Conservation (phyloP, 2,113 vertebrate species). For the Chamaea fasciata region DNA sequence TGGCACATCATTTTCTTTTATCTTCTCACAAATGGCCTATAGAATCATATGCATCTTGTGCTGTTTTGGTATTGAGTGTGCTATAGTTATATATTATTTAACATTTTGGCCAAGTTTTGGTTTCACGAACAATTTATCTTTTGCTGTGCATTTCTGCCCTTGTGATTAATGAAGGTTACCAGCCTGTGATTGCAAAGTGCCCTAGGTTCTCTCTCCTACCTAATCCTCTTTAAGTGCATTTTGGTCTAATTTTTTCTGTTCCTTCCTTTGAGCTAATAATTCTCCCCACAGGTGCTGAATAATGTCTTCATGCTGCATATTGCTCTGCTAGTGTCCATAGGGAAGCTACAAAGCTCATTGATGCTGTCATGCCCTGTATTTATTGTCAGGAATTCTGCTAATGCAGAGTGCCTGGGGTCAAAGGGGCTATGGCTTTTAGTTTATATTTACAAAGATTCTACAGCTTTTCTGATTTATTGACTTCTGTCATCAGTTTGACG, state of each 20-base stretch:
- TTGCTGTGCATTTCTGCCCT: not conserved
- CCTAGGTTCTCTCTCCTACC: not conserved
- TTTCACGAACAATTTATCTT: constrained; percentile 2
- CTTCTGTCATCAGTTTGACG: not conserved
- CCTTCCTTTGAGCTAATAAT: constrained; percentile 1
- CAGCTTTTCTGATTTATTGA: constrained; percentile 11
- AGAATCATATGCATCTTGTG: constrained; percentile 8
- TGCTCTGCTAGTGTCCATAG: not conserved
- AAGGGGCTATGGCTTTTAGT: not conserved
- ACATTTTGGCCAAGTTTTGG: constrained; percentile 26
- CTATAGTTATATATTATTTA: constrained; percentile 24
- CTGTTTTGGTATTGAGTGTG: not conserved
- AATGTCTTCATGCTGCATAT: not conserved
- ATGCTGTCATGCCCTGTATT: not conserved
- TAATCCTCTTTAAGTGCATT: constrained; percentile 16
- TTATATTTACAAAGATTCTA: not conserved
- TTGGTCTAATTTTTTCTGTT: not conserved
- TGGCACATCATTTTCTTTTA: not conserved
- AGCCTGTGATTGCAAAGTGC: not conserved
- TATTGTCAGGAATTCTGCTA: constrained; percentile 1
- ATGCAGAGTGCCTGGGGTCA: not conserved
- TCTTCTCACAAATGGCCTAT: constrained; percentile 10
- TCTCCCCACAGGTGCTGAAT: not conserved
- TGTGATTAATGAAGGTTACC: constrained; percentile 25
- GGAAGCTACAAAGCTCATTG: not conserved